Conservation (phyloP, 2,113 vertebrate species). For the Erinaceus europaeus region DNA sequence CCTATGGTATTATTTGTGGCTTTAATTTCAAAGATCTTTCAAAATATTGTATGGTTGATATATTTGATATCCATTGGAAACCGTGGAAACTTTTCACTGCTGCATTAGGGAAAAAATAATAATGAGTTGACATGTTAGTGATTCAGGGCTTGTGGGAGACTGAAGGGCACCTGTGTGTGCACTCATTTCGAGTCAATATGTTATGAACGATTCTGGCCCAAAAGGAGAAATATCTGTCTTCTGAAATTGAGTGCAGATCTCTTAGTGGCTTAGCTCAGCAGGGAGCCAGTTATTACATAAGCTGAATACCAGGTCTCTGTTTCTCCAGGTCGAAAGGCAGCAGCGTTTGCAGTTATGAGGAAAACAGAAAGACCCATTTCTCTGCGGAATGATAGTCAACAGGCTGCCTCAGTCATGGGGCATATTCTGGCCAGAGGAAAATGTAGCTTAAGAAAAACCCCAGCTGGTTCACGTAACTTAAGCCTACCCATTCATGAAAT, state of each 20-base stretch:
- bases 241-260: conserved; percentile 72
- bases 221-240: conserved; percentile 60
- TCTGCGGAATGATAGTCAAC: conserved; percentile 71
- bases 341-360: conserved; percentile 73
- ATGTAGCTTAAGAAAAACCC: conserved; percentile 78
- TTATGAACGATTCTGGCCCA: conserved; percentile 63
- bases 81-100: not conserved
- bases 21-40: conserved; percentile 11
- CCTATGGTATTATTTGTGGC: not conserved
- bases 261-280: conserved; percentile 73
- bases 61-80: conserved; percentile 27
- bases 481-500: conserved; percentile 57
- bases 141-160: conserved; percentile 71
- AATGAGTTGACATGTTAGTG: conserved; percentile 24
- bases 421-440: conserved; percentile 76
- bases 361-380: conserved; percentile 80
- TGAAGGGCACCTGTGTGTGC: conserved; percentile 42
- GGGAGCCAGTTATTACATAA: conserved; percentile 73
- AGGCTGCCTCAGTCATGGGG: conserved; percentile 70
- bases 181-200: conserved; percentile 69
- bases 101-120: conserved; percentile 1
- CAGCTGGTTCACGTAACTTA: conserved; percentile 75
- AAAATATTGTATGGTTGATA: not conserved
- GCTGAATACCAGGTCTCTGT: conserved; percentile 77
- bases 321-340: conserved; percentile 75